Evolutionary conservation across 2,797 vertebrate genomes (phyloP), one percentile per base, ranked within the genome.

Genomic region (Gallinago solitaria): DNA sequence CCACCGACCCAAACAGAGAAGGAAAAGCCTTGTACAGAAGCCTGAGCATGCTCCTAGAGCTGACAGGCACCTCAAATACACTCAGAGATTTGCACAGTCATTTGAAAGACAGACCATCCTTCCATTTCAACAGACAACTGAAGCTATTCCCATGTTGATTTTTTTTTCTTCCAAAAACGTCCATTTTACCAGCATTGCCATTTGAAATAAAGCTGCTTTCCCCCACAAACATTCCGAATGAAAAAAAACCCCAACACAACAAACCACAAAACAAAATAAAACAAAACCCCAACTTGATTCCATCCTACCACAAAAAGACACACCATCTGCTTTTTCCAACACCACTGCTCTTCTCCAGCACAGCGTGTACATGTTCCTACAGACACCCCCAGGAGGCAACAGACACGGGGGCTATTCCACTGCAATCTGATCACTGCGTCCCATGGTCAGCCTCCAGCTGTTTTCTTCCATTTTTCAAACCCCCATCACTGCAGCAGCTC

Each of bases 341-440:
- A 65, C 4, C 37, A 5, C 28, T 28, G 54, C 53, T 93, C 16
- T 77, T 21, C 45, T 50, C 80, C 78, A 90, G 81, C 64, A 54
- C 35, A 63, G 77, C 0, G 0, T 16, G 63, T 56, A 20, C 17
- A 1, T 9, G 43, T 21, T 79, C 77, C 54, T 74, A 16, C 30
- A 60, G 89, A 64, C 56, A 75, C 19, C 12, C 33, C n/a, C 64
- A 68, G 71, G 43, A 92, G 59, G 54, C 59, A 63, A 57, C 63
- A 76, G 74, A 11, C 51, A 39, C 75, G 1, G 0, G 67, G 67
- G 67, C 48, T 63, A 70, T 28, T 41, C 60, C 0, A 0, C 35
- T 41, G 65, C 78, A 64, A 48, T 17, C 51, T 0, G 0, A 77
- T 24, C 82, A 6, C 61, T 45, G 12, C 0, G 0, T 21, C 63